Conservation (phyloP, 2,888 invertebrate species). For the Apamea sordens region DNA sequence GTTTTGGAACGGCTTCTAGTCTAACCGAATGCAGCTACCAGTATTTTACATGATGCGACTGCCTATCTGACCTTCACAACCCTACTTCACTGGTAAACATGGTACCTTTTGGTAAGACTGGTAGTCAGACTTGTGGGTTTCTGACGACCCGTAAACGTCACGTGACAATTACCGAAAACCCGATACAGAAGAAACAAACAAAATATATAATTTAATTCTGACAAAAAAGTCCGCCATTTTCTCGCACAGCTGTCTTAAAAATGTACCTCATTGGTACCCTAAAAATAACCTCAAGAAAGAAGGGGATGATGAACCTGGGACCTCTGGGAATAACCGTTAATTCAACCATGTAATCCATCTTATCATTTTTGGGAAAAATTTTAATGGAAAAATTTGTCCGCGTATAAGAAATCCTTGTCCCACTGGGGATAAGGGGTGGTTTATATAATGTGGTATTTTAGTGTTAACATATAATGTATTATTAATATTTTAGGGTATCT, state of each 20-base stretch:
- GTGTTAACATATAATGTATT: slow-evolving; percentile 58
- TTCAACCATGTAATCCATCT: slow-evolving; percentile 89
- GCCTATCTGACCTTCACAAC: background rate
- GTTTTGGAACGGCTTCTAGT: background rate
- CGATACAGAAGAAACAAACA: slow-evolving; percentile 11
- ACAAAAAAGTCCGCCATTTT: slow-evolving; percentile 47
- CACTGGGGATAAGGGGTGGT: slow-evolving; percentile 73
- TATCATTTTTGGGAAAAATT: slow-evolving; percentile 82
- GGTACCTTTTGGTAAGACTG: too few relatives aligned
- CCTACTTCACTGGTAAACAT: background rate
- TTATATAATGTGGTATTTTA: slow-evolving; percentile 60
- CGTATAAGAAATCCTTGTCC: slow-evolving; percentile 80
- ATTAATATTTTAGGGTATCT: slow-evolving; percentile 48
- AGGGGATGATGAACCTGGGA: slow-evolving; percentile 77
- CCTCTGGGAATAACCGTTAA: slow-evolving; percentile 83
- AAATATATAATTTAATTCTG: slow-evolving; percentile 34
- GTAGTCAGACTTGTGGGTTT: too few relatives aligned
- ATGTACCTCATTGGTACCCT: slow-evolving; percentile 50
- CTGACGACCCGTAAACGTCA: background rate
- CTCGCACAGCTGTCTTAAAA: slow-evolving; percentile 12
- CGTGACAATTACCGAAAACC: background rate
- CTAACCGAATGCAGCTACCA: background rate
- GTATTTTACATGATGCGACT: background rate
- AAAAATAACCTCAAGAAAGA: slow-evolving; percentile 71
- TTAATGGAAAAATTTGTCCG: slow-evolving; percentile 87